A percentile compares a stretch with the other conserved stretches of the same genome.
phyloP scores from a whole-genome alignment of 2,113 vertebrate genomes.

The Cricetomys ansorgei region DNA sequence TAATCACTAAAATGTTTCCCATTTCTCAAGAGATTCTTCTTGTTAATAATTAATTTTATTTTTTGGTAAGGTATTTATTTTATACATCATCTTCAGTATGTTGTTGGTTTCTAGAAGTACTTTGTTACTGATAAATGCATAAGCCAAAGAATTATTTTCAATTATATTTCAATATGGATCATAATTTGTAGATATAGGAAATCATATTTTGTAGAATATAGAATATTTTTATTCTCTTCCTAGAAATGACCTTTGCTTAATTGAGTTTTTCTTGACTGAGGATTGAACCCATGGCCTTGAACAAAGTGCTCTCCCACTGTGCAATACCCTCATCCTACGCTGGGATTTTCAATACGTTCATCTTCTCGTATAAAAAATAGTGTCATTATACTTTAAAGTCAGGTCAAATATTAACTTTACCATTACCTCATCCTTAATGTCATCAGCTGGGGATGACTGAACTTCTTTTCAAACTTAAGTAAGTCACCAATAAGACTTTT shows the following conservation, averaged over 20 bases:
- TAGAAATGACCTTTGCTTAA: neutral
- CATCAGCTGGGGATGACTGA: neutral
- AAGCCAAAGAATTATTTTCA: neutral
- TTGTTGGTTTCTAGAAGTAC: neutral
- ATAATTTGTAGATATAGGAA: conserved; percentile 9
- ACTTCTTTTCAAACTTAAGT: conserved; percentile 8
- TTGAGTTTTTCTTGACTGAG: neutral
- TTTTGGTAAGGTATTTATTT: neutral
- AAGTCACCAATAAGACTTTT: neutral
- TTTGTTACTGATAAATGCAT: neutral
- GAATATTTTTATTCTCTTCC: neutral
- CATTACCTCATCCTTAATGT: neutral
- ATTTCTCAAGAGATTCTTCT: neutral
- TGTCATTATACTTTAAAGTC: neutral
- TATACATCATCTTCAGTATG: neutral
- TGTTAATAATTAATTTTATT: neutral
- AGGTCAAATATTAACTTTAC: neutral
- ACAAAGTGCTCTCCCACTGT: neutral
- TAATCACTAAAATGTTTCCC: neutral
- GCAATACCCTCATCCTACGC: neutral
- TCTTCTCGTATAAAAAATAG: conserved; percentile 28
- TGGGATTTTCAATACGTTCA: neutral
- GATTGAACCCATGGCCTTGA: neutral
- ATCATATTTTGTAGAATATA: too few species aligned
- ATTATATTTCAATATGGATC: neutral